These are phyloP conservation scores for Chiloscyllium punctatum DNA, from an alignment of 2,797 vertebrate species.

Conservation along the genomic window DNA sequence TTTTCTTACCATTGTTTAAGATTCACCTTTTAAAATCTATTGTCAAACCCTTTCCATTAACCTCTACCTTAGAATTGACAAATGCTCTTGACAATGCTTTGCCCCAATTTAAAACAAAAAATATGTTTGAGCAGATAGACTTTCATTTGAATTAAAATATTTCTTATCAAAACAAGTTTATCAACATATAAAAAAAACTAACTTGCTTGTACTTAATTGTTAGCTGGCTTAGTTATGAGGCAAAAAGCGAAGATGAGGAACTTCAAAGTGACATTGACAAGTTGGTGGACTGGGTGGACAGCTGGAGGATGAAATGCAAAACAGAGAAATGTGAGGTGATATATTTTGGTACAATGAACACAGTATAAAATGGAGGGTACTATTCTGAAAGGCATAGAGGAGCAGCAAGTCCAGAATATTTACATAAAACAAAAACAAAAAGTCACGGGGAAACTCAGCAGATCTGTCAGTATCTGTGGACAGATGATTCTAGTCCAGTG, in stretches of 20 bases:
- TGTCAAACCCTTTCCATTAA: background rate
- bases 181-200: background rate
- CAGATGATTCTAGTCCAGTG: too few relatives aligned
- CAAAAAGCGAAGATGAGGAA: background rate
- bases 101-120: background rate
- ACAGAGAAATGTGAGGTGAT: too few relatives aligned
- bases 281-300: too few relatives aligned
- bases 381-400: too few relatives aligned
- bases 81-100: background rate
- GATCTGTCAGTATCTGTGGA: too few relatives aligned
- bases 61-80: background rate
- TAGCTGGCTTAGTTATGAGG: background rate
- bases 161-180: background rate
- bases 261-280: too few relatives aligned
- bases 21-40: background rate
- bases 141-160: background rate
- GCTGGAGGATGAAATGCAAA: too few relatives aligned
- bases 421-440: too few relatives aligned
- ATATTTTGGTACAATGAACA: too few relatives aligned
- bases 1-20: background rate
- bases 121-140: background rate
- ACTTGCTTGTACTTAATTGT: background rate
- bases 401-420: too few relatives aligned
- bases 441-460: too few relatives aligned
- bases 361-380: too few relatives aligned